These are phyloP conservation scores for Dastarcus helophoroides DNA, from an alignment of 2,888 invertebrate species.

Conservation along the genomic window DNA sequence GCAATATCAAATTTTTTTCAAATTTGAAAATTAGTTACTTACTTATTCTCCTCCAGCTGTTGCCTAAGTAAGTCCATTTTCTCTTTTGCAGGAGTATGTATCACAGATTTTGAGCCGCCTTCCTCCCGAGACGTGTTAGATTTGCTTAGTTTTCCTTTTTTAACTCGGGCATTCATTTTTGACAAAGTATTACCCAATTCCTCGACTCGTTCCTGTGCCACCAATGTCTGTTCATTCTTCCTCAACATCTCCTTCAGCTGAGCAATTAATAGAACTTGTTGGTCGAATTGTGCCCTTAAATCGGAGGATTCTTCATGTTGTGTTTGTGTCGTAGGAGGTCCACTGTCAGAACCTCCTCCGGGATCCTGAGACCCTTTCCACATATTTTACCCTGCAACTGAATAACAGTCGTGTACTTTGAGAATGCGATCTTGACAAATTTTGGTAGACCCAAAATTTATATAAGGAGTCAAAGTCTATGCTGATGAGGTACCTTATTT, in stretches of 20 bases:
- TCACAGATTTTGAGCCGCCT: constrained; percentile 15
- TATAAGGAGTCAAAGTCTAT: no score
- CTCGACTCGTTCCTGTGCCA: constrained; percentile 36
- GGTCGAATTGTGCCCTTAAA: constrained; percentile 9
- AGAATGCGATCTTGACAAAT: no score
- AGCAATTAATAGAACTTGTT: constrained; percentile 28
- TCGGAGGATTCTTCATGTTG: constrained; percentile 6
- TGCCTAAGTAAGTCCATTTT: constrained; percentile 42
- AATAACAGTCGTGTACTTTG: no score
- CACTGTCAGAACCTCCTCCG: constrained; percentile 3
- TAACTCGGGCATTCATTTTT: constrained; percentile 31
- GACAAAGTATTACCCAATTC: constrained; percentile 35
- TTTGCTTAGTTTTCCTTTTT: constrained; percentile 23
- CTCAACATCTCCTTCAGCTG: constrained; percentile 37
- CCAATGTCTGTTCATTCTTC: constrained; percentile 32
- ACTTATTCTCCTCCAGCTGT: constrained; percentile 45
- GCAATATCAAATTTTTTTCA: no score
- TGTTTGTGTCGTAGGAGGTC: constrained; percentile 5
- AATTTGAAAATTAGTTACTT: constrained; percentile 11
- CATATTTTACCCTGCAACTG: no score
- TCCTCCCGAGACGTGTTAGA: constrained; percentile 15
- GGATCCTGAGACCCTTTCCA: no score
- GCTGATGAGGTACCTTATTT: no score
- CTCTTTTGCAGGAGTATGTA: constrained; percentile 39
- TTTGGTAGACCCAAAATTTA: no score